phyloP scores from a whole-genome alignment of 2,888 invertebrate genomes.

The Epinotia ramella region DNA sequence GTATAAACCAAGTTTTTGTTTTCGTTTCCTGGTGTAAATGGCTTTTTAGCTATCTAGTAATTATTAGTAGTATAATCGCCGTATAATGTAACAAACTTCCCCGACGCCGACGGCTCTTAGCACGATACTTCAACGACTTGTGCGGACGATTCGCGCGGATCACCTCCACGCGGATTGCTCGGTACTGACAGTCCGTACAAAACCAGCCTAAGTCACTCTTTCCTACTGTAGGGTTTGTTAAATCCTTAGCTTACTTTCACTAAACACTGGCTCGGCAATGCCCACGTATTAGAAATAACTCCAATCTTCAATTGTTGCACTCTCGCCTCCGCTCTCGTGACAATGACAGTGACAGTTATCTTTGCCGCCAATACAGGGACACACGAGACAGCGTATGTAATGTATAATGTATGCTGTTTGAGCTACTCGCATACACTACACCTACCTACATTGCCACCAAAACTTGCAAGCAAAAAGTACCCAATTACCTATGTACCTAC shows the following conservation, averaged over 20 bases:
- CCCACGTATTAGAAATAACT: too few species aligned
- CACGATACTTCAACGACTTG: neutral
- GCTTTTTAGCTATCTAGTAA: neutral
- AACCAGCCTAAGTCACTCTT: neutral
- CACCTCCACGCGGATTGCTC: neutral
- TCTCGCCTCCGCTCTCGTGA: too few species aligned
- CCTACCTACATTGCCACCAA: neutral
- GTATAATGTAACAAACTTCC: neutral
- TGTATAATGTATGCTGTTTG: too few species aligned
- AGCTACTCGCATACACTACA: too few species aligned
- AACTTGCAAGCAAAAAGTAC: slow-evolving; percentile 1
- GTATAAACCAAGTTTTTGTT: neutral
- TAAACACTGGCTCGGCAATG: too few species aligned
- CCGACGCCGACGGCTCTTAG: neutral
- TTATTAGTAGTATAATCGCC: neutral
- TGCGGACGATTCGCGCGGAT: neutral
- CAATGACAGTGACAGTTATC: too few species aligned
- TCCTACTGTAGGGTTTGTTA: neutral
- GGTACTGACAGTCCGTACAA: neutral
- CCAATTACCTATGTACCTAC: neutral
- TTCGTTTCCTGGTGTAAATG: neutral
- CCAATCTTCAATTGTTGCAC: too few species aligned
- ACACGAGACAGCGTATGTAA: too few species aligned
- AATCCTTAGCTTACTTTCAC: too few species aligned
- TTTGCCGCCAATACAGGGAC: too few species aligned